These are phyloP conservation scores for Physocephala rufipes DNA, from an alignment of 2,888 invertebrate genomes.

Conservation along the genomic window DNA sequence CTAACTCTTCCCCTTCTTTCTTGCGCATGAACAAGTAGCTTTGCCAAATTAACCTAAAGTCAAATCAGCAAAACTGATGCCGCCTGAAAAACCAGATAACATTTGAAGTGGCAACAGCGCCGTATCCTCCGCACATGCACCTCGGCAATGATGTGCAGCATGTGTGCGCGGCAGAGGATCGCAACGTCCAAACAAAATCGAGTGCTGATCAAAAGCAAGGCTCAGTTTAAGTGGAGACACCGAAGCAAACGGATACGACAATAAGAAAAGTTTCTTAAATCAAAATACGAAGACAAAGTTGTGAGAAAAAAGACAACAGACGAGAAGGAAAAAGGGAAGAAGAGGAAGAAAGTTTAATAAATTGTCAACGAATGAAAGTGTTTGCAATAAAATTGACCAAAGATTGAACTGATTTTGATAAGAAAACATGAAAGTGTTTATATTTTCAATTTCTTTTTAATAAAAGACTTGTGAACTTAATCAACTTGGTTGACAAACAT, in stretches of 20 bases:
- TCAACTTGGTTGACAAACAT: too few relatives aligned
- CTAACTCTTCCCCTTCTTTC: too few relatives aligned
- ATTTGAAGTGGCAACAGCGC: background rate
- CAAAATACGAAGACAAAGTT: background rate
- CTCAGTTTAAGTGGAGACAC: slow-evolving; percentile 40
- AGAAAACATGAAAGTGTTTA: too few relatives aligned
- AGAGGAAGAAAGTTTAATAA: background rate
- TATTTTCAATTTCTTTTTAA: too few relatives aligned
- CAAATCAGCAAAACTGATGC: background rate
- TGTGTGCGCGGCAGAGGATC: slow-evolving; percentile 30
- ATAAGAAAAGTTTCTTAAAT: slow-evolving; percentile 20
- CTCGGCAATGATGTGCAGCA: slow-evolving; percentile 3
- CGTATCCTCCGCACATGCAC: background rate
- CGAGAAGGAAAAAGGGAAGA: background rate
- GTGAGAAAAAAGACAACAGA: background rate
- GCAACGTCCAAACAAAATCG: slow-evolving; percentile 38
- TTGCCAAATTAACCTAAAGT: background rate
- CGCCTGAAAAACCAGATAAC: background rate
- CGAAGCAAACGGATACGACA: slow-evolving; percentile 33
- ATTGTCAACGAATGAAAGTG: background rate
- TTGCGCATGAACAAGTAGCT: background rate
- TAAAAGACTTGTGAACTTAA: too few relatives aligned
- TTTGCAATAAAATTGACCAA: too few relatives aligned
- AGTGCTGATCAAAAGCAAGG: slow-evolving; percentile 35
- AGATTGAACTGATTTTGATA: too few relatives aligned